phyloP scores from a whole-genome alignment of 1,140 invertebrate genomes.

The Antheraea mylitta region DNA sequence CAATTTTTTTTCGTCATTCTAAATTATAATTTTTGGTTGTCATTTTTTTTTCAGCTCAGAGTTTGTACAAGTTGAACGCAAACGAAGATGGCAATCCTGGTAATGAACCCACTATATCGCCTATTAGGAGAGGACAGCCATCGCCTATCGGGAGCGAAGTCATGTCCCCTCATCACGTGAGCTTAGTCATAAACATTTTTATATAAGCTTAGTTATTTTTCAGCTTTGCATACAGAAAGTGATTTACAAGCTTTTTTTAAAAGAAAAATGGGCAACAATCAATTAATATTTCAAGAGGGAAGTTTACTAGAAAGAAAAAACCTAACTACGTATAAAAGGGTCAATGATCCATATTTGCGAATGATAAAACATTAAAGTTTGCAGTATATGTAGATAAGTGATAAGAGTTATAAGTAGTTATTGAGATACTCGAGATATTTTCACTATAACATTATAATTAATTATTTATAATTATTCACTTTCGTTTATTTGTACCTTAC shows the following conservation, averaged over 20 bases:
- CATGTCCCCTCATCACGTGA: conserved; percentile 68
- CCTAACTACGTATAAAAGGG: neutral
- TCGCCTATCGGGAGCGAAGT: conserved; percentile 63
- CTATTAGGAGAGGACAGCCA: conserved; percentile 49
- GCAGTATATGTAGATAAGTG: neutral
- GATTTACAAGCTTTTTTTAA: neutral
- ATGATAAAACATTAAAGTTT: neutral
- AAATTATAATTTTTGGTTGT: neutral
- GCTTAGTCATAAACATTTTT: conserved; percentile 12
- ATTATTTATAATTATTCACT: neutral
- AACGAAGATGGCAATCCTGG: conserved; percentile 44
- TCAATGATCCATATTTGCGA: neutral
- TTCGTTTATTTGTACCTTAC: neutral
- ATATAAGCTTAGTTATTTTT: neutral
- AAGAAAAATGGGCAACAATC: too few relatives aligned
- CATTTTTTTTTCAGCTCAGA: conserved; percentile 59
- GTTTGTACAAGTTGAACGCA: conserved; percentile 66
- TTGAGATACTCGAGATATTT: neutral
- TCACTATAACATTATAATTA: neutral
- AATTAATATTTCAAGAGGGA: neutral
- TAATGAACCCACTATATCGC: conserved; percentile 51
- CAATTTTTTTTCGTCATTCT: neutral
- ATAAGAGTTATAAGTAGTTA: neutral
- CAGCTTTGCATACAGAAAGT: neutral
- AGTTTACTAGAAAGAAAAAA: neutral